Percentiles rank a stretch among this genome's conserved stretches.
These are phyloP conservation scores for Lydus trimaculatus DNA, from an alignment of 2,888 invertebrate genomes.

Conservation along the genomic window DNA sequence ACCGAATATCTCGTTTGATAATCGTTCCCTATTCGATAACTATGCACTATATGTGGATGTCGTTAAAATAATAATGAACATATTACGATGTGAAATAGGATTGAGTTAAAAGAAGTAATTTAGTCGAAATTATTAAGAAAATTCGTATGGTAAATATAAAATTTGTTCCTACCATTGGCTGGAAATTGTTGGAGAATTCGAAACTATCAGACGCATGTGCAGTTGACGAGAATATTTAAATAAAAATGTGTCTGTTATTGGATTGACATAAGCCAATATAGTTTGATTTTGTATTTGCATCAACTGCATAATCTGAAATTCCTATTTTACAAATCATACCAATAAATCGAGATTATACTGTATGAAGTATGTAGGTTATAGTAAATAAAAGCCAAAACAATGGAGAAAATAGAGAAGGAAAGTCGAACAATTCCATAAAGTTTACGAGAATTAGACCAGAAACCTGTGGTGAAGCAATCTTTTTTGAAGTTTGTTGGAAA, in stretches of 20 bases:
- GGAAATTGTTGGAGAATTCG: no score
- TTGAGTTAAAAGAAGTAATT: background rate
- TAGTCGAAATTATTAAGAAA: background rate
- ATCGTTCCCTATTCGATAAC: background rate
- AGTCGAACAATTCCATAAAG: background rate
- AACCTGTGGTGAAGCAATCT: constrained; percentile 5
- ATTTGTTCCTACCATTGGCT: no score
- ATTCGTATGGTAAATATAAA: background rate
- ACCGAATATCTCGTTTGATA: background rate
- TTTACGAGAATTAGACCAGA: background rate
- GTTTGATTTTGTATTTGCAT: no score
- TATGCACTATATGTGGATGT: background rate
- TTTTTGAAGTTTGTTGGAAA: background rate
- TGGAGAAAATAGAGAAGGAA: background rate
- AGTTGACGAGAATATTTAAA: no score
- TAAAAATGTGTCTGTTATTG: no score
- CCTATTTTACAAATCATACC: background rate
- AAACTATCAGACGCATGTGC: no score
- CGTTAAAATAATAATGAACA: background rate
- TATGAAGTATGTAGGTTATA: background rate
- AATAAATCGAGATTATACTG: background rate
- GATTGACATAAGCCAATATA: no score
- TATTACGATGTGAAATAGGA: background rate
- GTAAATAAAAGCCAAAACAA: background rate
- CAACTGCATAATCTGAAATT: background rate